These are phyloP conservation scores for Physeter macrocephalus DNA, from an alignment of 2,113 vertebrate genomes.

Conservation along the genomic window DNA sequence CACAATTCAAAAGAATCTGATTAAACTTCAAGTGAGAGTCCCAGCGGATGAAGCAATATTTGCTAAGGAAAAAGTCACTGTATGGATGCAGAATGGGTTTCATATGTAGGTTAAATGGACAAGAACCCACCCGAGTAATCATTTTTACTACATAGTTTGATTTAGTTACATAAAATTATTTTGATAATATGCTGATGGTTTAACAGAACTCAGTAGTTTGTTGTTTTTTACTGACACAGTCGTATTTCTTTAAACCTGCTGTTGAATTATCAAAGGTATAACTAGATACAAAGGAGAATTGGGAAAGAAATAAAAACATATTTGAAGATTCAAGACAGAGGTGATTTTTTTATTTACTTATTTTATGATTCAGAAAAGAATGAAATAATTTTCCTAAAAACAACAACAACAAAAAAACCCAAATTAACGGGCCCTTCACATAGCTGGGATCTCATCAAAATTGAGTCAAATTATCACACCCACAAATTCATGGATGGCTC, in stretches of 20 bases:
- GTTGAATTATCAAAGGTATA: not conserved
- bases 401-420: not conserved
- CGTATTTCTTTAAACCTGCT: not conserved
- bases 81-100: not conserved
- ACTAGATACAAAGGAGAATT: not conserved
- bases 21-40: not conserved
- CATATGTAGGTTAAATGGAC: not conserved
- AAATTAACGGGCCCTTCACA: not conserved
- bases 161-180: not conserved
- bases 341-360: not conserved
- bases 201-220: not conserved
- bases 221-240: not conserved
- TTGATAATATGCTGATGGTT: not conserved
- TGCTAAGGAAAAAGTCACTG: not conserved
- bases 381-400: not conserved
- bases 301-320: not conserved
- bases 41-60: not conserved
- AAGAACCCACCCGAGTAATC: not conserved
- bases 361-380: not conserved
- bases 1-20: not conserved
- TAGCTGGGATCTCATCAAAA: not conserved
- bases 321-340: not conserved
- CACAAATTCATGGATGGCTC: not conserved
- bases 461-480: not conserved
- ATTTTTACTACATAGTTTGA: not conserved